Evolutionary conservation across 2,797 vertebrate species (phyloP).

Genomic region (Oryzias dopingdopingensis): DNA sequence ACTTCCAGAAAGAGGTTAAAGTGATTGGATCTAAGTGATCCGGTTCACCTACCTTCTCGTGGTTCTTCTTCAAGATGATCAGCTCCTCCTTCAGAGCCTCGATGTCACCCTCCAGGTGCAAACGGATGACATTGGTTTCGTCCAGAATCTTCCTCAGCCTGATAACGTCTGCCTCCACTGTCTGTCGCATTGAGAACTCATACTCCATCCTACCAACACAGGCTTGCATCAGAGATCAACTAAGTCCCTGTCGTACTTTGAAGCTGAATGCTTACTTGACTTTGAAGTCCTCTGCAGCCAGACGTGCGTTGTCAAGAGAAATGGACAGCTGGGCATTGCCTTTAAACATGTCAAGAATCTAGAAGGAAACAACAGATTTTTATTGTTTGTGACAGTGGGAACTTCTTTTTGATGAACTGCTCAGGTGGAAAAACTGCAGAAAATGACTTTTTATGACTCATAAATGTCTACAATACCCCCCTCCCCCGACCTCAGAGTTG

Average conservation of each 20-base stretch:
- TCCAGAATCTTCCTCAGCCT: conserved; percentile 80
- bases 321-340: conserved; percentile 75
- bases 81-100: conserved; percentile 82
- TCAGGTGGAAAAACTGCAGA: background rate
- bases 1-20: conserved; percentile 33
- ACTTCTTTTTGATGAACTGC: conserved; percentile 1
- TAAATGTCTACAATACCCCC: background rate
- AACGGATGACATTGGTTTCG: conserved; percentile 77
- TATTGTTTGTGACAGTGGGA: conserved; percentile 2
- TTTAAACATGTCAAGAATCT: conserved; percentile 76
- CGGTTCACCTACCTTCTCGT: conserved; percentile 55
- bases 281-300: conserved; percentile 83
- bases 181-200: conserved; percentile 77
- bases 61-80: conserved; percentile 81
- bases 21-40: conserved; percentile 16
- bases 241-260: too few species aligned
- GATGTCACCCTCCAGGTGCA: conserved; percentile 83
- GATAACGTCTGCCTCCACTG: conserved; percentile 79
- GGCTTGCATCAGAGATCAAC: background rate
- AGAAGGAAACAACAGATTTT: conserved; percentile 10
- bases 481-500: background rate
- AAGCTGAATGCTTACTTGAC: conserved; percentile 74
- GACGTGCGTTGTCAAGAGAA: conserved; percentile 78
- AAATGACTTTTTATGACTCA: background rate
- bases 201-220: conserved; percentile 71